Base-by-base conservation (phyloP, 2,797 vertebrate species). In the Macroramphosus scolopax region DNA sequence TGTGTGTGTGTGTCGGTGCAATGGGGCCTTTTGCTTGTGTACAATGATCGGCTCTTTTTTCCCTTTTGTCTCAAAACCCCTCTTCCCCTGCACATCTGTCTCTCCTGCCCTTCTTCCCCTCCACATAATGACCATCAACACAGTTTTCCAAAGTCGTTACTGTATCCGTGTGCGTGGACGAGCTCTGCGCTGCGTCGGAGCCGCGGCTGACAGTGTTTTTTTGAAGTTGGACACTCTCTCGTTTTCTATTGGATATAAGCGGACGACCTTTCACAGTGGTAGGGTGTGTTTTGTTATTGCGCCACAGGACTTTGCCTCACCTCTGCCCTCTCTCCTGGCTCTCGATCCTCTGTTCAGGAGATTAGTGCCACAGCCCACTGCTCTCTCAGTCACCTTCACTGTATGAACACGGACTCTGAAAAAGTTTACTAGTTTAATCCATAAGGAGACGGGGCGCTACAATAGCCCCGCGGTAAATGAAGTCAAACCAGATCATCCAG, bases 281-380 rank as follows among this genome's bases (percentile, higher is more conserved):
- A 66, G 77, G 83, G 81, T 82, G 77, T 84, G 85, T 82, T 85
- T 83, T 85, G 69, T 78, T 84, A 78, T 87, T 87, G 79, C 79
- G 61, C 81, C 80, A 84, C 70, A 76, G 81, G 82, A 87, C 87
- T 87, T 87, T 84, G 73, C 66, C 70, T 84, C 82, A 83, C 85
- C 84, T 81, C 77, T 85, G 79, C 65, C 78, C 78, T 69, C 67
- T 60, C 74, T 51, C 65, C 61, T 58, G 66, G 51, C 59, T 75
- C 59, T 66, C 55, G 42, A 52, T 70, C 68, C 70, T 72, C 55
- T 43, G 50, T 37, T 78, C 54, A 43, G 67, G 52, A 79, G 75
- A 74, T 84, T 80, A 77, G 50, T 76, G 71, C 74, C 77, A 72
- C 59, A 78, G 67, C 75, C 68, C 62, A 64, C 62, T 29, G 55